These are phyloP conservation scores for Zaprionus lachaisei DNA, from an alignment of 1,140 invertebrate genomes.

Conservation along the genomic window DNA sequence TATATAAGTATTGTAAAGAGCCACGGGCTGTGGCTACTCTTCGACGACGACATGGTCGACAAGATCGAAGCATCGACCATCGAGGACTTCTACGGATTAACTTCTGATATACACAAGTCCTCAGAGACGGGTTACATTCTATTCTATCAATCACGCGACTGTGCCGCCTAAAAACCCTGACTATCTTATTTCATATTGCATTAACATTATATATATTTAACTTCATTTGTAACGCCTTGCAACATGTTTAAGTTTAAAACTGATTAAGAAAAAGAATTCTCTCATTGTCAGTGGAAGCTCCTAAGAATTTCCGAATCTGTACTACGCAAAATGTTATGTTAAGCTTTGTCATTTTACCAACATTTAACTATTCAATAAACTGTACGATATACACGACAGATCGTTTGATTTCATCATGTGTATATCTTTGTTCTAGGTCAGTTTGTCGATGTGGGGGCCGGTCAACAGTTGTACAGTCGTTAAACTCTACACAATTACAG, in stretches of 20 bases:
- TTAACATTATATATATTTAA: background rate
- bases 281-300: background rate
- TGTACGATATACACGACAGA: background rate
- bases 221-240: background rate
- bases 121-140: slow-evolving; percentile 99
- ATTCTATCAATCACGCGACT: slow-evolving; percentile 99
- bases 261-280: slow-evolving; percentile 7
- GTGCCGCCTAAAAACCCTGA: slow-evolving; percentile 42
- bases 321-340: slow-evolving; percentile 28
- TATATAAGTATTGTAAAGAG: slow-evolving; percentile 99
- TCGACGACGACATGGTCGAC: slow-evolving; percentile 99
- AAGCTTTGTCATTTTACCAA: slow-evolving; percentile 28
- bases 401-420: background rate
- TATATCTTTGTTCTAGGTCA: slow-evolving; percentile 36
- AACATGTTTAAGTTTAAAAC: slow-evolving; percentile 21
- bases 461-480: slow-evolving; percentile 5
- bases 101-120: slow-evolving; percentile 99
- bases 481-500: background rate
- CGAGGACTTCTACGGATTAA: slow-evolving; percentile 99
- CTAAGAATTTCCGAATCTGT: slow-evolving; percentile 1
- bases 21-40: slow-evolving; percentile 99
- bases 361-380: slow-evolving; percentile 32
- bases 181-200: slow-evolving; percentile 1
- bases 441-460: slow-evolving; percentile 22
- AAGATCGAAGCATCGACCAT: slow-evolving; percentile 99